Conservation (phyloP, 1,140 invertebrate species). For the Sycophaga agraensis region DNA sequence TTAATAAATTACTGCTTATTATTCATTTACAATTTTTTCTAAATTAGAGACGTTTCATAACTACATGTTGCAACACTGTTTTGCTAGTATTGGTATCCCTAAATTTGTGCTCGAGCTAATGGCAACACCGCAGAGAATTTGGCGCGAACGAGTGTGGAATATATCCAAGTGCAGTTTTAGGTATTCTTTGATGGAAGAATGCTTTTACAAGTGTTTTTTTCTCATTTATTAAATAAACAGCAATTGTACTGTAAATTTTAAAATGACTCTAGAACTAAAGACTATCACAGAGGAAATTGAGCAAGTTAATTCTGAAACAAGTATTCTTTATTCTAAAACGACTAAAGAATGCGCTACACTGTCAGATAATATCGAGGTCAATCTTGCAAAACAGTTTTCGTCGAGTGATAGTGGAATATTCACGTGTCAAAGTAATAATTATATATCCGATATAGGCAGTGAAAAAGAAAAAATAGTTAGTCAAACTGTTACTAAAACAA, state of each 20-base stretch:
- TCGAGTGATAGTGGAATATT: slow-evolving; percentile 6
- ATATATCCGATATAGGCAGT: neutral
- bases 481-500: too few relatives aligned
- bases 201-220: neutral
- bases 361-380: neutral
- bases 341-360: neutral
- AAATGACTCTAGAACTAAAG: slow-evolving; percentile 12
- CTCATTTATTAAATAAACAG: neutral
- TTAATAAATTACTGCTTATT: too few relatives aligned
- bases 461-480: neutral
- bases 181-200: neutral
- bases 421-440: neutral
- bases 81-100: too few relatives aligned
- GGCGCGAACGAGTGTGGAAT: slow-evolving; percentile 25
- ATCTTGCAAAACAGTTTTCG: neutral
- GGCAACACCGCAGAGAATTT: slow-evolving; percentile 10
- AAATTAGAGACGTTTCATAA: too few relatives aligned
- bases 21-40: too few relatives aligned
- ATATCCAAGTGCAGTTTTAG: too few relatives aligned
- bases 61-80: too few relatives aligned
- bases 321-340: neutral
- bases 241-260: neutral
- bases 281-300: neutral
- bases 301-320: neutral
- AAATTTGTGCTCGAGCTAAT: neutral